A percentile compares a stretch with the other conserved stretches of the same genome.
Conservation (phyloP, 2,888 invertebrate species). For the Neoscelio sp. region DNA sequence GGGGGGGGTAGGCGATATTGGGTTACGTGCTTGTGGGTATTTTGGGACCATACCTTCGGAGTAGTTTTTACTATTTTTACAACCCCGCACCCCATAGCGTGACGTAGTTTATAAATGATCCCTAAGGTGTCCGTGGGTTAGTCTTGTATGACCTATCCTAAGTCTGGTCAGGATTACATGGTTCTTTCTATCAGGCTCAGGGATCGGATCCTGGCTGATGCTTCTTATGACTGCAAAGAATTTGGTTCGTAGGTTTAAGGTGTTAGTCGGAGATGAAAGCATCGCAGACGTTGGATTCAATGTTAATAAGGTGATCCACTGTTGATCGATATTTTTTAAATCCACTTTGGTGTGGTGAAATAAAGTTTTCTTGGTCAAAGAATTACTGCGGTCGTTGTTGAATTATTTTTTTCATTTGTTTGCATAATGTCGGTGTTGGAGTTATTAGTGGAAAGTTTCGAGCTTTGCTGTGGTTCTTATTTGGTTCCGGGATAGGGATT, state of each 20-base stretch:
- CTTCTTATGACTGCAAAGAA: too few species aligned
- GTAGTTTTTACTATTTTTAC: too few species aligned
- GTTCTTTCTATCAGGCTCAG: too few species aligned
- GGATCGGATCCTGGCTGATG: too few species aligned
- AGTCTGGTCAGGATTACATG: too few species aligned
- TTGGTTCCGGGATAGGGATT: conserved; percentile 39
- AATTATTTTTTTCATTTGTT: conserved; percentile 47
- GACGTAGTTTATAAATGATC: too few species aligned
- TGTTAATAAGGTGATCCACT: conserved; percentile 20
- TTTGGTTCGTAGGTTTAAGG: conserved; percentile 52
- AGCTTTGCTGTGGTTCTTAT: conserved; percentile 11
- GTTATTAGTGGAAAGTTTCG: conserved; percentile 48
- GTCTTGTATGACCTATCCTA: too few species aligned
- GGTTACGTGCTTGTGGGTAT: too few species aligned
- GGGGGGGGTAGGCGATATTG: too few species aligned
- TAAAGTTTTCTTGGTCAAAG: conserved; percentile 19
- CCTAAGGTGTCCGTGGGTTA: too few species aligned
- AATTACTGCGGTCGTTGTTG: conserved; percentile 32
- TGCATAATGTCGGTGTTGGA: conserved; percentile 45
- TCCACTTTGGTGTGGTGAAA: conserved; percentile 40
- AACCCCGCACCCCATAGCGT: conserved; percentile 49
- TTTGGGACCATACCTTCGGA: too few species aligned
- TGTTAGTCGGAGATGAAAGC: conserved; percentile 54
- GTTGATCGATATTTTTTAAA: conserved; percentile 42
- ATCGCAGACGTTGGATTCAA: conserved; percentile 49